Evolutionary conservation across 2,113 vertebrate species (phyloP), one percentile per base, ranked within the genome.

Genomic region (Prionailurus viverrinus): DNA sequence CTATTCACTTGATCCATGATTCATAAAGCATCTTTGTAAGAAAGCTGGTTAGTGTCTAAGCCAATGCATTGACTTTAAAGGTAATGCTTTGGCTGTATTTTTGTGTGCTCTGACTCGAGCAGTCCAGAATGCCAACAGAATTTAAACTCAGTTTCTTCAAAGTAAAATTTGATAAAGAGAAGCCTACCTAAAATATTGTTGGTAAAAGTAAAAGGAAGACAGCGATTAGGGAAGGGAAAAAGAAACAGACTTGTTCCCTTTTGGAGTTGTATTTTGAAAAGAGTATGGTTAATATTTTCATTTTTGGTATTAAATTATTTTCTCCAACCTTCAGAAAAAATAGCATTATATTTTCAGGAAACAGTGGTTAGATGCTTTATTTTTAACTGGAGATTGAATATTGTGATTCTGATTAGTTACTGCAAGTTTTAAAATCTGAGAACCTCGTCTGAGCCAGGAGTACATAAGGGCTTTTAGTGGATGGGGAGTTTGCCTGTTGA

Each of bases 21-120:
- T 98, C 98, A 98, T 92, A 98, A 97, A 98, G 96, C 97, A 93
- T 21, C 94, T 98, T 98, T 97, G 94, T 98, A 96, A 5, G 82
- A 92, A 97, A 98, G 94, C 84, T 96, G 86, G 55, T 85, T 48
- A 63, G 29, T 8, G 1, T 79, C 58, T 97, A 91, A 95, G 94
- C 93, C 97, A 98, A 98, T 96, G 97, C 78, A 84, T 65, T 92
- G 96, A 97, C 96, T 98, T 98, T 95, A 98, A 97, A 98, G 84
- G 94, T 88, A 84, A 84, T 61, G n/a, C 61, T 96, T 96, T 86
- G 90, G 91, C 78, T 92, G 74, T 94, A 97, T 92, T 98, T 98
- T 98, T 97, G 91, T 89, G 39, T 94, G 74, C 63, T 80, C 41
- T 79, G 65, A 97, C 90, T 92, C 96, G 87, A 98, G 80, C 95